Conservation (phyloP, 2,113 vertebrate species). For the Parus major region DNA sequence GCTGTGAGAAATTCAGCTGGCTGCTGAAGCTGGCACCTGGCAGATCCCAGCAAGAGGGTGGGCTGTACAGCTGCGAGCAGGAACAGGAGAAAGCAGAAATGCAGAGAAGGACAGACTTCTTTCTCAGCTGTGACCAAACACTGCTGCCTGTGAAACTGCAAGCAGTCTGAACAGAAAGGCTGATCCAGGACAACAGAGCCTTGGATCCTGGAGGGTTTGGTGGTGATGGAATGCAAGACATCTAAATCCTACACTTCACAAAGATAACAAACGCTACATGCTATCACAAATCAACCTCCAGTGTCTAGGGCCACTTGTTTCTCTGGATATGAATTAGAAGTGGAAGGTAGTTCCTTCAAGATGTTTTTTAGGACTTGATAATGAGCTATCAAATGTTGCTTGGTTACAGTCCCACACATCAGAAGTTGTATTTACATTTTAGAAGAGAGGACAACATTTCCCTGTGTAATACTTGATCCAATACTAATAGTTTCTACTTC, state of each 20-base stretch:
- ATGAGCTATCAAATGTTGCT: background rate
- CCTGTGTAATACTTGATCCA: background rate
- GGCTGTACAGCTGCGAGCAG: background rate
- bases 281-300: background rate
- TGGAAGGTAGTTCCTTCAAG: background rate
- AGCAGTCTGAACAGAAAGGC: background rate
- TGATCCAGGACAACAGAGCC: constrained; percentile 9
- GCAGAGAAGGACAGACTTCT: background rate
- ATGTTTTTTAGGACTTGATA: background rate
- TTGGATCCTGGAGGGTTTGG: background rate
- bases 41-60: background rate
- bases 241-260: background rate
- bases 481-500: no score
- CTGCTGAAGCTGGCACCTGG: background rate
- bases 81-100: background rate
- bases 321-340: background rate
- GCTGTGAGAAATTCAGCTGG: background rate
- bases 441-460: background rate
- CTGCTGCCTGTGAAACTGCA: background rate
- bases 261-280: background rate
- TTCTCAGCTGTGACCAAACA: background rate
- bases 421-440: background rate
- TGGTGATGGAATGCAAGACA: background rate
- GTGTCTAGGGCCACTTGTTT: background rate
- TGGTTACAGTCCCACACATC: background rate